Evolutionary conservation across 2,113 vertebrate genomes (phyloP).

Genomic region (Pedetes capensis): DNA sequence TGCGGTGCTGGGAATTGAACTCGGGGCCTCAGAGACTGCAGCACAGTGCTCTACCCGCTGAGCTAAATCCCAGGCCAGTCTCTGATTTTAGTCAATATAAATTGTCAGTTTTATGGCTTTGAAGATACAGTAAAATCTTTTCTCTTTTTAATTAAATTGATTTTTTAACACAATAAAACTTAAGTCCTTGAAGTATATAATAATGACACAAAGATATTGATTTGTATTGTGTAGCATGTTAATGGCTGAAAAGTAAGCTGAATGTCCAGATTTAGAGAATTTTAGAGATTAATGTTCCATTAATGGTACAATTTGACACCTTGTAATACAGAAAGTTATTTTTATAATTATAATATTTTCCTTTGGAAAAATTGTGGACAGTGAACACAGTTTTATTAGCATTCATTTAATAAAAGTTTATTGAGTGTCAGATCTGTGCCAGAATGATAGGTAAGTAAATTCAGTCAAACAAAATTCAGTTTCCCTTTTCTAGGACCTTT

Average conservation of each 20-base stretch:
- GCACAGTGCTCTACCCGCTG: too few relatives aligned
- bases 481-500: not conserved
- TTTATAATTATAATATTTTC: slow-evolving; percentile 7
- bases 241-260: not conserved
- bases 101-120: not conserved
- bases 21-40: too few relatives aligned
- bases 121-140: not conserved
- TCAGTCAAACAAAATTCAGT: not conserved
- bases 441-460: not conserved
- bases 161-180: not conserved
- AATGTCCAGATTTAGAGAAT: not conserved
- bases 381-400: not conserved
- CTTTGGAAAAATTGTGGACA: slow-evolving; percentile 3
- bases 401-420: not conserved
- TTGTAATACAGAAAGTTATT: not conserved
- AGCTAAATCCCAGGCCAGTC: too few relatives aligned
- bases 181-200: not conserved
- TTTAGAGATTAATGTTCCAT: not conserved
- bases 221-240: not conserved
- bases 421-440: not conserved
- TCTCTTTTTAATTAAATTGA: not conserved
- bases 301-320: slow-evolving; percentile 3
- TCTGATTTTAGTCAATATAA: slow-evolving; percentile 6
- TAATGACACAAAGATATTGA: not conserved
- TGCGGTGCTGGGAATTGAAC: too few relatives aligned